phyloP scores from a whole-genome alignment of 2,113 vertebrate species.

The Epinephelus moara region DNA sequence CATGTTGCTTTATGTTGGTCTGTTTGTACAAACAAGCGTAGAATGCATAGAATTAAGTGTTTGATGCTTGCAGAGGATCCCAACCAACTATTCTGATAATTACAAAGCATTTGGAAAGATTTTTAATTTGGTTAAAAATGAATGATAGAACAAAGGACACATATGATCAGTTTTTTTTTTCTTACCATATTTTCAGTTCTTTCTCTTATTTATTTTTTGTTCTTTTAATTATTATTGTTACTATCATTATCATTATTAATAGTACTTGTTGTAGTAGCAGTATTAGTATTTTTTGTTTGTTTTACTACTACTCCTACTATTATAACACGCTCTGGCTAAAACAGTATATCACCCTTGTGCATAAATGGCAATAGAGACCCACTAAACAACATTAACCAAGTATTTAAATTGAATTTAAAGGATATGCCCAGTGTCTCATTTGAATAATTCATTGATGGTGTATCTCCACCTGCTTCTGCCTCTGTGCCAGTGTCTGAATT shows the following conservation, averaged over 20 bases:
- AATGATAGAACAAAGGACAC: background rate
- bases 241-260: background rate
- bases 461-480: conserved; percentile 81
- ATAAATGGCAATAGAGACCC: conserved; percentile 45
- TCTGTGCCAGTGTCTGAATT: conserved; percentile 73
- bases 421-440: conserved; percentile 77
- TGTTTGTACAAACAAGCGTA: background rate
- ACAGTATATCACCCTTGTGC: conserved; percentile 36
- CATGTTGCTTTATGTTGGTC: background rate
- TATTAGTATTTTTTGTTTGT: background rate
- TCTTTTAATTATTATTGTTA: background rate
- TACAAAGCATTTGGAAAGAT: background rate
- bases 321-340: background rate
- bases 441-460: conserved; percentile 82
- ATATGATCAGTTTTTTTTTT: background rate
- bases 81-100: background rate
- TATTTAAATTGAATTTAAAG: conserved; percentile 79
- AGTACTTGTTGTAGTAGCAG: background rate
- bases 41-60: too few relatives aligned
- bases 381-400: conserved; percentile 64
- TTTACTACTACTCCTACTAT: background rate
- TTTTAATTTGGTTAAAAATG: background rate
- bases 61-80: too few relatives aligned
- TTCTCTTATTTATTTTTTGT: background rate
- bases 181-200: background rate